Evolutionary conservation across 1,140 invertebrate species (phyloP).

Genomic region (Agraylea sexmaculata): DNA sequence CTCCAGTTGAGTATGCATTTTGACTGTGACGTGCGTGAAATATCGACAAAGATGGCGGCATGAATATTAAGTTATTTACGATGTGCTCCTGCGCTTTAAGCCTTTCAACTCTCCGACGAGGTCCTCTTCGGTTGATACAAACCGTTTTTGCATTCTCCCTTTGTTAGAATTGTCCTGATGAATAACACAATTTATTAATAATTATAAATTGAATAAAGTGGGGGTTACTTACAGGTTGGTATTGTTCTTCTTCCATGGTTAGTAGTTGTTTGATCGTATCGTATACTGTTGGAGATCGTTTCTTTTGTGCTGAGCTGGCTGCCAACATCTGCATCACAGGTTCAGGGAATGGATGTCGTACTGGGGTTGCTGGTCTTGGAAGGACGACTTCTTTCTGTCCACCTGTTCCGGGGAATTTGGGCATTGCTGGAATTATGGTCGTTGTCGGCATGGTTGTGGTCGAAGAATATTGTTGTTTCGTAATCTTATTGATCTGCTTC

Average conservation of each 20-base stretch:
- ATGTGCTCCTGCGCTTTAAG: slow-evolving; percentile 42
- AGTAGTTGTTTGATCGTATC: slow-evolving; percentile 44
- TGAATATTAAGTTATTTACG: slow-evolving; percentile 28
- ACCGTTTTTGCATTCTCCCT: slow-evolving; percentile 42
- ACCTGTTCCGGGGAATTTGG: slow-evolving; percentile 19
- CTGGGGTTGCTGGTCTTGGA: slow-evolving; percentile 41
- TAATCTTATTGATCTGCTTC: slow-evolving; percentile 4
- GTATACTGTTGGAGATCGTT: slow-evolving; percentile 32
- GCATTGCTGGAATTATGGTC: slow-evolving; percentile 7
- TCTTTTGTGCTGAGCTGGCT: slow-evolving; percentile 28
- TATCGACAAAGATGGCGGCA: slow-evolving; percentile 34
- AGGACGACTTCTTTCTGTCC: slow-evolving; percentile 51
- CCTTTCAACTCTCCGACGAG: slow-evolving; percentile 44
- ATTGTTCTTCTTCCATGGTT: slow-evolving; percentile 38
- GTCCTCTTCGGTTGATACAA: slow-evolving; percentile 42
- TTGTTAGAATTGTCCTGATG: slow-evolving; percentile 26
- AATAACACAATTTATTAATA: slow-evolving; percentile 12
- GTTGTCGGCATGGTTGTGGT: slow-evolving; percentile 14
- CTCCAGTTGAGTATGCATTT: too few relatives aligned
- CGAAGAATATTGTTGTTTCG: slow-evolving; percentile 3
- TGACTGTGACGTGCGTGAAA: slow-evolving; percentile 1
- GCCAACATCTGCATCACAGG: slow-evolving; percentile 34
- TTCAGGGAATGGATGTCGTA: slow-evolving; percentile 34
- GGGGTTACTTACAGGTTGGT: slow-evolving; percentile 32
- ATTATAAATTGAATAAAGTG: slow-evolving; percentile 8